phyloP scores from a whole-genome alignment of 2,888 invertebrate genomes.

The Andrena fulva region DNA sequence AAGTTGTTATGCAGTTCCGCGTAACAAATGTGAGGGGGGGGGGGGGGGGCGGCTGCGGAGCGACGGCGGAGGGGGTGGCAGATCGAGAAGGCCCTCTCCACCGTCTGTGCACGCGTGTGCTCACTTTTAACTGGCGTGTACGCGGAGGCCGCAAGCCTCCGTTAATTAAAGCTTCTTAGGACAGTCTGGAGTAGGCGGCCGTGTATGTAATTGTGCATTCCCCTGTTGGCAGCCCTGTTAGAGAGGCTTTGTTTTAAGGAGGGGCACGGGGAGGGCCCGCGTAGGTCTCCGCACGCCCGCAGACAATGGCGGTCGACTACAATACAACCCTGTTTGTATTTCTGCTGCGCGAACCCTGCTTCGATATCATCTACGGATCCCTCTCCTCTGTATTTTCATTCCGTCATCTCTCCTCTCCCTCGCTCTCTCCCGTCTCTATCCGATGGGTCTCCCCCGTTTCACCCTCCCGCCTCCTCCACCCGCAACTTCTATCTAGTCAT shows the following conservation, averaged over 20 bases:
- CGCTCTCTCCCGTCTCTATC: conserved; percentile 1
- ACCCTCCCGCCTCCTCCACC: background rate
- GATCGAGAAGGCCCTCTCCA: background rate
- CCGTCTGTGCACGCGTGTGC: conserved; percentile 24
- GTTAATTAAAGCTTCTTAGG: conserved; percentile 76
- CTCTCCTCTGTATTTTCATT: background rate
- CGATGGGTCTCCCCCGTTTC: background rate
- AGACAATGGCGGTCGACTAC: conserved; percentile 63
- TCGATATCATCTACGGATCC: conserved; percentile 60
- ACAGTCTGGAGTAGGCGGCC: conserved; percentile 59
- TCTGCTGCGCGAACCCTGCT: conserved; percentile 56
- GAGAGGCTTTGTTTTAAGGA: conserved; percentile 73
- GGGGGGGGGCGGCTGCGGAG: background rate
- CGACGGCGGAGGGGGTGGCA: background rate
- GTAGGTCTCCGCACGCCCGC: conserved; percentile 57
- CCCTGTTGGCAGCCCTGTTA: conserved; percentile 68
- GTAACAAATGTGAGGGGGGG: background rate
- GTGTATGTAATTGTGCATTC: conserved; percentile 76
- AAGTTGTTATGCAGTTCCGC: conserved; percentile 35
- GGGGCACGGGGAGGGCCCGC: conserved; percentile 32
- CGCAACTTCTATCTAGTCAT: conserved; percentile 20
- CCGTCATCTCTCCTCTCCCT: background rate
- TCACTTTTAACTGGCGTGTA: conserved; percentile 10
- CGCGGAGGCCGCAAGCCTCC: conserved; percentile 52
- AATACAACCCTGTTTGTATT: conserved; percentile 68